These are phyloP conservation scores for Capricornis sumatraensis DNA, from an alignment of 2,113 vertebrate species.

Conservation along the genomic window DNA sequence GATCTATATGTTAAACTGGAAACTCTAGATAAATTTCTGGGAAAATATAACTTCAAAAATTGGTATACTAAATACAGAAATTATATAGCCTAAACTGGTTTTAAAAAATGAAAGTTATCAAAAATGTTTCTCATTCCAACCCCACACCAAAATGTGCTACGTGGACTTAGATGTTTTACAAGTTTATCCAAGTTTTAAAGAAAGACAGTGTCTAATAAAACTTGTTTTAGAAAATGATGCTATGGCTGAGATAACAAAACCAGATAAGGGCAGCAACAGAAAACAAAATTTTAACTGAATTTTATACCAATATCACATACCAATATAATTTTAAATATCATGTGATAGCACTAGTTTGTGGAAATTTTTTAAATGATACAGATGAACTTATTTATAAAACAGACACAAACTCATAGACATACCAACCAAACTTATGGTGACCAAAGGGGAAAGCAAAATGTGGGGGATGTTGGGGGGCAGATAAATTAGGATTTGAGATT, in stretches of 20 bases:
- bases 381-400: neutral
- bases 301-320: neutral
- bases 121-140: neutral
- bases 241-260: neutral
- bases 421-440: neutral
- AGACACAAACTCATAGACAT: neutral
- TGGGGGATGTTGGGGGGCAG: rapidly evolving
- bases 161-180: neutral
- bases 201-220: neutral
- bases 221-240: neutral
- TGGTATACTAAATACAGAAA: neutral
- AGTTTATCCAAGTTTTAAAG: neutral
- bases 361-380: neutral
- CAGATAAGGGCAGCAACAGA: neutral
- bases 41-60: neutral
- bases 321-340: neutral
- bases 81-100: neutral
- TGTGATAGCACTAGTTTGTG: neutral
- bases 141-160: neutral
- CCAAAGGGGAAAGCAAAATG: neutral
- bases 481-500: neutral
- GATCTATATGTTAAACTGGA: neutral
- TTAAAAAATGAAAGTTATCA: neutral
- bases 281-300: neutral
- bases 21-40: neutral